Evolutionary conservation across 2,113 vertebrate genomes (phyloP).

Genomic region (Alexandromys fortis): DNA sequence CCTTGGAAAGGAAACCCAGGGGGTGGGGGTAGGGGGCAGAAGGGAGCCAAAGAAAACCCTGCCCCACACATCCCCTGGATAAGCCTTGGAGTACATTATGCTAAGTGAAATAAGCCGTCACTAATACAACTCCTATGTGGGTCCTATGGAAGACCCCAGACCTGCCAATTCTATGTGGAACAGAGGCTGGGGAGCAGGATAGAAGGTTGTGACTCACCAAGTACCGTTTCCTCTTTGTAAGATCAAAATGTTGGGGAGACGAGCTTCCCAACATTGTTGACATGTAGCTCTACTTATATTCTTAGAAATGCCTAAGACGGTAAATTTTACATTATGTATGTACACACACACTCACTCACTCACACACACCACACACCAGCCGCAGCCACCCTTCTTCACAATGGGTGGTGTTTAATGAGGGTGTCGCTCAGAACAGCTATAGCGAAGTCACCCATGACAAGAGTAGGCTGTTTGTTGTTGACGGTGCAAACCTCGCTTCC

Average conservation of each 20-base stretch:
- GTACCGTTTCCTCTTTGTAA: not conserved
- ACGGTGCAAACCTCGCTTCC: not conserved
- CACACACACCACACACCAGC: not conserved
- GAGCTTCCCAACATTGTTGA: not conserved
- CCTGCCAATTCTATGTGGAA: not conserved
- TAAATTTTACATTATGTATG: not conserved
- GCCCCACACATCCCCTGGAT: not conserved
- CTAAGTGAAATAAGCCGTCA: not conserved
- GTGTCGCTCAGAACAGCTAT: slow-evolving; percentile 62
- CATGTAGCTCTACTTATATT: not conserved
- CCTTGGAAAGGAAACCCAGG: not conserved
- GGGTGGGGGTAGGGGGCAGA: no score
- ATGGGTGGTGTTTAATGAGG: slow-evolving; percentile 56
- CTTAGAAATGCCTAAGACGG: not conserved
- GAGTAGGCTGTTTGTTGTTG: slow-evolving; percentile 16
- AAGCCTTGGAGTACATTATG: not conserved
- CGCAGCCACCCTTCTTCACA: slow-evolving; percentile 26
- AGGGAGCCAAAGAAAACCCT: not conserved
- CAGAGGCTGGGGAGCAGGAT: not conserved
- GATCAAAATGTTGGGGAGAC: not conserved
- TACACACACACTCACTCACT: not conserved
- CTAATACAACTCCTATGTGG: not conserved
- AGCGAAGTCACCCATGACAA: not conserved
- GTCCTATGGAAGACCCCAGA: fast-evolving
- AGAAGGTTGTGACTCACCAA: not conserved